Evolutionary conservation across 2,113 vertebrate genomes (phyloP), one percentile per base, ranked within the genome.

Genomic region (Aptenodytes forsteri): DNA sequence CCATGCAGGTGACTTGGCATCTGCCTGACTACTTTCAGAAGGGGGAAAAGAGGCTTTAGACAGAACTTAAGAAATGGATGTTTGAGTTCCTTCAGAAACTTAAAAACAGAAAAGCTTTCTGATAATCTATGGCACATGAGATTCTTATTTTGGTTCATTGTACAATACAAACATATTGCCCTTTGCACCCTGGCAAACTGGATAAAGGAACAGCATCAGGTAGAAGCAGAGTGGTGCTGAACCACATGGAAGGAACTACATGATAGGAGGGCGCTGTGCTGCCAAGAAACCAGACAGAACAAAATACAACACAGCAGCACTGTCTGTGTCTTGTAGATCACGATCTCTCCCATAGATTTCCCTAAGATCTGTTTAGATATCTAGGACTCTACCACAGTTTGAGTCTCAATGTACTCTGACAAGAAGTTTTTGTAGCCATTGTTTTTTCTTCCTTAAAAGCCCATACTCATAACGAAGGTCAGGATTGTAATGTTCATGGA

Each of bases 1-100:
- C 16, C 80, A 89, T 66, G 71, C 66, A 85, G 44, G 25, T 90
- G 87, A 82, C 86, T 88, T 80, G 58, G 81, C 83, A 56, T 73
- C 72, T 87, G 40, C 58, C 62, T 78, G 46, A 40, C 21, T 61
- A 10, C 36, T 61, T 88, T 83, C 38, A 66, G 23, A 47, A 1
- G 42, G 11, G 6, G 36, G 25, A 82, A 77, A 55, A 0, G 7
- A 79, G 46, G 67, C 18, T 90, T 94, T 70, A 96, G 89, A 73
- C 42, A 36, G 87, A 97, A 89, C 46, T 83, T 92, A 67, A 95
- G 73, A 96, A 90, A 90, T 32, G 27, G 72, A 79, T 94, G 66
- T 54, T 89, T 73, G 56, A 36, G 16, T 79, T 95, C 32, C 66
- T 88, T 85, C 76, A 67, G 55, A 81, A 84, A 87, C 8, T 36